phyloP scores from a whole-genome alignment of 1,140 invertebrate species.

The Aethina tumida region DNA sequence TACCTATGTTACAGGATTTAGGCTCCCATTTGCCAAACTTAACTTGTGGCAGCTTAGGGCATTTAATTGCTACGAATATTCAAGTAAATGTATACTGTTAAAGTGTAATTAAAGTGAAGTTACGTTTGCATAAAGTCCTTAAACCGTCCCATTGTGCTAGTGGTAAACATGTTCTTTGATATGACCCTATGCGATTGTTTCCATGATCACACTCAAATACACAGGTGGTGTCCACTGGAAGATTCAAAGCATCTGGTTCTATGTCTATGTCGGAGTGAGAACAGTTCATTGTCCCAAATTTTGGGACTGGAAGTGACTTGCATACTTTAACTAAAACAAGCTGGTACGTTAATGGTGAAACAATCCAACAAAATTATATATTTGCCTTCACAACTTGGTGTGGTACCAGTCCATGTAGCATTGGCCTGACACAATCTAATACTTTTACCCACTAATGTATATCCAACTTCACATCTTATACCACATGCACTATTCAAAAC shows the following conservation, averaged over 20 bases:
- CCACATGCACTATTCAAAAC: conserved; percentile 63
- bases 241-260: conserved; percentile 23
- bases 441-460: conserved; percentile 51
- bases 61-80: conserved; percentile 42
- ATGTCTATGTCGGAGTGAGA: conserved; percentile 38
- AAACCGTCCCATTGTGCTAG: conserved; percentile 60
- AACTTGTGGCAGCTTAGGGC: conserved; percentile 41
- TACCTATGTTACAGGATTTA: conserved; percentile 38
- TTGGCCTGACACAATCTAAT: conserved; percentile 54
- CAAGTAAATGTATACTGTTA: no score
- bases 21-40: conserved; percentile 41
- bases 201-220: conserved; percentile 55
- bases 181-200: conserved; percentile 54
- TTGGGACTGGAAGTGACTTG: conserved; percentile 41
- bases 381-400: conserved; percentile 48
- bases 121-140: conserved; percentile 55
- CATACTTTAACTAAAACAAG: conserved; percentile 52
- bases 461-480: conserved; percentile 55
- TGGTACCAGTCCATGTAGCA: conserved; percentile 55
- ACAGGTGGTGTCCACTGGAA: conserved; percentile 53
- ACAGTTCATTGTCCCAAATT: conserved; percentile 51
- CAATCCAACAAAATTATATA: conserved; percentile 5
- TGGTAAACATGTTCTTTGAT: conserved; percentile 53
- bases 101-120: no score
- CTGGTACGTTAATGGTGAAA: conserved; percentile 8